Conservation (phyloP, 2,888 invertebrate genomes). For the Leucozona laternaria region DNA sequence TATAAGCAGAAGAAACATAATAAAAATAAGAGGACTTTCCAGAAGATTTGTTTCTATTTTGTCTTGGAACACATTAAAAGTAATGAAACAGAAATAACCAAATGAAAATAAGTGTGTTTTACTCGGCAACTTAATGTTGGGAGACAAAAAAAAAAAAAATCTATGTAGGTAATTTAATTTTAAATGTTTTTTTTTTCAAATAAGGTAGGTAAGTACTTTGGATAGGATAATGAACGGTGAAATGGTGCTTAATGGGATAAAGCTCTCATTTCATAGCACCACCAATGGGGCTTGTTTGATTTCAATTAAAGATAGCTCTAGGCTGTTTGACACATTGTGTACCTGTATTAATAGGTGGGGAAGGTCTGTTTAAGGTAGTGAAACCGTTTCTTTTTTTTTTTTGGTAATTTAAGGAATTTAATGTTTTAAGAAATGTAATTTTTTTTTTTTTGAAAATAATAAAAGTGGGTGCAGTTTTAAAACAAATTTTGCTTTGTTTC, state of each 20-base stretch:
- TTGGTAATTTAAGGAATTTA: background rate
- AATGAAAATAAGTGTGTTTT: background rate
- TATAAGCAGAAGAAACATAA: too few species aligned
- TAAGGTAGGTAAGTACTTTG: background rate
- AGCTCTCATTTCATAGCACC: background rate
- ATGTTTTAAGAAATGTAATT: background rate
- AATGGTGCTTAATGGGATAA: background rate
- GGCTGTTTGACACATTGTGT: background rate
- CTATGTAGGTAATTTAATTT: background rate
- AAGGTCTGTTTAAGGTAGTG: background rate
- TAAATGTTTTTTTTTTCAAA: background rate
- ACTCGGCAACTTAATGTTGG: background rate
- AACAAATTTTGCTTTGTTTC: too few species aligned
- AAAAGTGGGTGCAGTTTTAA: too few species aligned
- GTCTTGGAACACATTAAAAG: background rate
- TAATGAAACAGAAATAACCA: background rate
- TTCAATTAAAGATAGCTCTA: background rate
- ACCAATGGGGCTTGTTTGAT: conserved; percentile 13
- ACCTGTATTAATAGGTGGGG: background rate
- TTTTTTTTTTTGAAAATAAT: too few species aligned
- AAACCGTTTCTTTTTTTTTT: background rate
- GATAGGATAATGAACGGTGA: conserved; percentile 2
- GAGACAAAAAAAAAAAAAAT: background rate
- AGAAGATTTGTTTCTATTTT: conserved; percentile 43
- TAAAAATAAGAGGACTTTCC: background rate